Base-by-base conservation (phyloP, 2,113 vertebrate genomes). In the Rhombomys opimus region DNA sequence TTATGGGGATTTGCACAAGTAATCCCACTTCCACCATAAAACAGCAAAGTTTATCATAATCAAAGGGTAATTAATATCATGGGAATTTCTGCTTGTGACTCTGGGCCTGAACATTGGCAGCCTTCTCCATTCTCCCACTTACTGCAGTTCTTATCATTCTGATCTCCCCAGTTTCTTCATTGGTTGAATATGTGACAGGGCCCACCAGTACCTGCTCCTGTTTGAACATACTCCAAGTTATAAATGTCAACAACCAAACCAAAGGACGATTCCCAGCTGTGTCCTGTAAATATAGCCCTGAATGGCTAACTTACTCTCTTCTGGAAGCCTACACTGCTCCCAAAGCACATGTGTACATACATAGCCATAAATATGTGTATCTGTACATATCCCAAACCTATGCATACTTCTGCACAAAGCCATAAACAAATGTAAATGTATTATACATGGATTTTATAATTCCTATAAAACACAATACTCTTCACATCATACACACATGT, bases 191-290 rank as follows among this genome's bases (percentile, higher is more conserved):
- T 23, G 25, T 87, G 93, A 89, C 68, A 94, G 72, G 84, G 54
- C 61, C 35, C 52, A 13, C 80, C 91, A 90, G 87, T 92, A 95
- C 80, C 88, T 91, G 72, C 75, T 96, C 52, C 82, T 90, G 57
- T 93, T 87, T 93, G 95, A 96, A 92, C 5, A 38, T 84, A 14
- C n/a, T 91, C 89, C 91, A 96, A 96, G 92, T 93, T 96, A 93
- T 85, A 78, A 95, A 93, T 94, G 93, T 30, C 91, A 93, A 17
- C 72, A 70, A 86, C 89, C 61, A 52, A 92, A 85, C 80, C 88
- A 88, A 97, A 97, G 89, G 91, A 96, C 25, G 90, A 88, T 95
- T 96, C 96, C 95, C 90, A 93, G 70, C 85, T 96, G 75, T 94
- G 68, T 59, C 87, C 76, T 94, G 76, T 92, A 98, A 97, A 97